phyloP scores from a whole-genome alignment of 2,888 invertebrate genomes.

The Acanthosepion lycidas region DNA sequence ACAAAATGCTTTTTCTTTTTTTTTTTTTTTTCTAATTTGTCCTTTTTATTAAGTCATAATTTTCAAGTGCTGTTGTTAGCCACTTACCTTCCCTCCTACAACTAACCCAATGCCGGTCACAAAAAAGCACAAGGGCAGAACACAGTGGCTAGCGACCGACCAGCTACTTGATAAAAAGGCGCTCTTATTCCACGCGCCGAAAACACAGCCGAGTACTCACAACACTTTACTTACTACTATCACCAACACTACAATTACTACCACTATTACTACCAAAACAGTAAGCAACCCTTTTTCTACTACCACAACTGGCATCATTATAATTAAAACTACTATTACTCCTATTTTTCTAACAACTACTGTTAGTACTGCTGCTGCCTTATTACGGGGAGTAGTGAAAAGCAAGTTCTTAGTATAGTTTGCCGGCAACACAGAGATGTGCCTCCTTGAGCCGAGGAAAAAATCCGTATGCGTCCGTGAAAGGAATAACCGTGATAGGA shows the following conservation, averaged over 20 bases:
- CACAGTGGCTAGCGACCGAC: background rate
- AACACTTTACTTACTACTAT: background rate
- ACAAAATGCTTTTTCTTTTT: too few relatives aligned
- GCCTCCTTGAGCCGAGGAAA: background rate
- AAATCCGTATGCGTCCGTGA: background rate
- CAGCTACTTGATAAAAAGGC: background rate
- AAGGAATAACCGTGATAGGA: background rate
- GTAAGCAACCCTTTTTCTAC: constrained; percentile 2
- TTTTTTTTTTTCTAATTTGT: background rate
- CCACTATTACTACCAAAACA: background rate
- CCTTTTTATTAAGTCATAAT: background rate
- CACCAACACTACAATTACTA: constrained; percentile 15
- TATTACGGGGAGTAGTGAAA: background rate
- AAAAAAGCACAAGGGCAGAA: background rate
- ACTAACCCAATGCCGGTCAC: background rate
- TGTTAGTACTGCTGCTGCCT: background rate
- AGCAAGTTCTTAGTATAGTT: constrained; percentile 33
- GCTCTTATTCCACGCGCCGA: constrained; percentile 33
- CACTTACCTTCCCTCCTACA: background rate
- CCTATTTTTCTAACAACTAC: background rate
- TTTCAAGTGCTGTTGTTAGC: background rate
- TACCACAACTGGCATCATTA: background rate
- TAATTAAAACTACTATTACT: constrained; percentile 25
- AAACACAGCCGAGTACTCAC: background rate
- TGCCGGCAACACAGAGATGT: background rate